A percentile compares a stretch with the other conserved stretches of the same genome.
Evolutionary conservation across 1,140 invertebrate genomes (phyloP).

Genomic region (Penaeus vannamei): DNA sequence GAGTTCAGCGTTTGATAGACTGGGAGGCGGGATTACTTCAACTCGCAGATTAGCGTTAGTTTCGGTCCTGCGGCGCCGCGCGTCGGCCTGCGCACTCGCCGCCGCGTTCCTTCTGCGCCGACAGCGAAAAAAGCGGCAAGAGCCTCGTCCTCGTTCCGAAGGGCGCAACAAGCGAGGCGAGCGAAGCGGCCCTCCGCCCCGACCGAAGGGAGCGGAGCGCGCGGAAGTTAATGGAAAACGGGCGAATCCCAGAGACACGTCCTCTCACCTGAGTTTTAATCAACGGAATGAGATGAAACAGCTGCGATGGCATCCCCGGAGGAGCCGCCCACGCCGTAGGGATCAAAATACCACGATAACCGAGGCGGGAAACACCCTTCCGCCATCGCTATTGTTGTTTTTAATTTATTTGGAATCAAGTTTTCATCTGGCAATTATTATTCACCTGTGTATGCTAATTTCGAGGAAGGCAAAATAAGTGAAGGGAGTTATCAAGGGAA

Average conservation of each 20-base stretch:
- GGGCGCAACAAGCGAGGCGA: too few species aligned
- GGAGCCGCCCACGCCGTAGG: slow-evolving; percentile 26
- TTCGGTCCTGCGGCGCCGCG: too few species aligned
- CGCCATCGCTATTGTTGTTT: slow-evolving; percentile 32
- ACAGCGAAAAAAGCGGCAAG: too few species aligned
- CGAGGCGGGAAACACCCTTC: slow-evolving; percentile 7
- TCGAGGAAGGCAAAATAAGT: slow-evolving; percentile 5
- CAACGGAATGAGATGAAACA: slow-evolving; percentile 64
- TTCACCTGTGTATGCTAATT: slow-evolving; percentile 61
- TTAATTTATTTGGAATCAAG: slow-evolving; percentile 60
- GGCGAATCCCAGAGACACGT: slow-evolving; percentile 21
- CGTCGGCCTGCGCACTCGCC: too few species aligned
- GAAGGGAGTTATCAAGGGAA: slow-evolving; percentile 31
- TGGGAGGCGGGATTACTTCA: too few species aligned
- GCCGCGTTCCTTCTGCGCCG: too few species aligned
- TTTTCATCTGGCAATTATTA: slow-evolving; percentile 62
- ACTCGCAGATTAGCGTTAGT: too few species aligned
- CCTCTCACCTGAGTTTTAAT: slow-evolving; percentile 64
- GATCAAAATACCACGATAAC: background rate
- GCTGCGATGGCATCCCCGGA: slow-evolving; percentile 44
- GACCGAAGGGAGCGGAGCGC: background rate
- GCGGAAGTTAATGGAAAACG: background rate
- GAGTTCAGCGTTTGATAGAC: too few species aligned
- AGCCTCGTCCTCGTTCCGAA: too few species aligned
- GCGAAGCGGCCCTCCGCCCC: background rate